These are phyloP conservation scores for Meiosimyza platycephala DNA, from an alignment of 2,888 invertebrate species.

Conservation along the genomic window DNA sequence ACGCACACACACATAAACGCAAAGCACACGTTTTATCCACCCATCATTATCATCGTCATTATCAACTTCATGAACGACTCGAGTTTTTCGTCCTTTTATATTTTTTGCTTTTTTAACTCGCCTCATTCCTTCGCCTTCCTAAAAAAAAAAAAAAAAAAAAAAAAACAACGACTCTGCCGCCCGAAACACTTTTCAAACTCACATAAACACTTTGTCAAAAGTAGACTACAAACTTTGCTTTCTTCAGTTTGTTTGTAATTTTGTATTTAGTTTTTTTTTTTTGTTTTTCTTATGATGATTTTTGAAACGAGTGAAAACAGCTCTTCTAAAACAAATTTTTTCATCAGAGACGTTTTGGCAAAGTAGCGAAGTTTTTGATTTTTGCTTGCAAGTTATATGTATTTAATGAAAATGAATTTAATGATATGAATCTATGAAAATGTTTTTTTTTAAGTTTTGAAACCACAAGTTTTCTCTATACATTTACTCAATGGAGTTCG, in stretches of 20 bases:
- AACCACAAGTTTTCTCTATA: too few species aligned
- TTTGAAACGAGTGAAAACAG: too few species aligned
- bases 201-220: conserved; percentile 44
- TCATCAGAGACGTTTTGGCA: background rate
- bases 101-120: background rate
- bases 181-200: conserved; percentile 44
- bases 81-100: background rate
- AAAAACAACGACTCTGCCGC: background rate
- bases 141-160: too few species aligned
- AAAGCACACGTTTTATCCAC: background rate
- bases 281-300: too few species aligned
- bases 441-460: too few species aligned
- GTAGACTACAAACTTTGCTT: conserved; percentile 33
- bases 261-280: too few species aligned
- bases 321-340: too few species aligned
- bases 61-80: conserved; percentile 18
- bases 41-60: conserved; percentile 27
- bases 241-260: too few species aligned
- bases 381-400: too few species aligned
- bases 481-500: too few species aligned
- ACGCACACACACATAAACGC: background rate
- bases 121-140: background rate
- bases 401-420: too few species aligned
- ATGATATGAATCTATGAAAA: too few species aligned
- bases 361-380: background rate